Evolutionary conservation across 2,888 invertebrate species (phyloP).

Genomic region (Luperina nickerlii): DNA sequence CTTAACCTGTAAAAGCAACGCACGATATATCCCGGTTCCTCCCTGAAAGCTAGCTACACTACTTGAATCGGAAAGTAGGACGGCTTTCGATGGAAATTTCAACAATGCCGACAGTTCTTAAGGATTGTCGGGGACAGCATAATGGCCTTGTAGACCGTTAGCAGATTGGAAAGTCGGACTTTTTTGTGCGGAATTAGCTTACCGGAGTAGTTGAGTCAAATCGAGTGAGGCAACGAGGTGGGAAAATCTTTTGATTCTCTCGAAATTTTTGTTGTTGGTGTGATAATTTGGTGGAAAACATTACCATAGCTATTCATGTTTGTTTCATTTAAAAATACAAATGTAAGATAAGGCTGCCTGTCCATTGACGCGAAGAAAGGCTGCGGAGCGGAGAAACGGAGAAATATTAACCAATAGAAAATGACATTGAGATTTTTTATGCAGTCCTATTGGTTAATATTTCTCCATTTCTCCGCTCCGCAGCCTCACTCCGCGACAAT

Average conservation of each 20-base stretch:
- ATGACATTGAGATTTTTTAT: too few species aligned
- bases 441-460: too few species aligned
- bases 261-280: not conserved
- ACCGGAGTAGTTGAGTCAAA: slow-evolving; percentile 15
- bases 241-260: not conserved
- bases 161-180: slow-evolving; percentile 57
- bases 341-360: too few species aligned
- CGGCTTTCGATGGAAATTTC: slow-evolving; percentile 63
- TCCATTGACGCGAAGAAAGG: too few species aligned
- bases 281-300: not conserved
- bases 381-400: too few species aligned
- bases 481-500: too few species aligned
- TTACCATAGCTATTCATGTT: not conserved
- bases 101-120: slow-evolving; percentile 63
- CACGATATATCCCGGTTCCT: slow-evolving; percentile 36
- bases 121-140: slow-evolving; percentile 60
- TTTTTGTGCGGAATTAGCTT: slow-evolving; percentile 58
- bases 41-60: slow-evolving; percentile 45
- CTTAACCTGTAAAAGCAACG: slow-evolving; percentile 32
- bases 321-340: too few species aligned
- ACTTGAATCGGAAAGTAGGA: slow-evolving; percentile 60
- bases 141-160: slow-evolving; percentile 53
- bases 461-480: too few species aligned
- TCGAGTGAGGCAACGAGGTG: slow-evolving; percentile 36
- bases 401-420: too few species aligned